Percentiles rank a stretch among this genome's conserved stretches.
Conservation (phyloP, 2,113 vertebrate genomes). For the Neomonachus schauinslandi region DNA sequence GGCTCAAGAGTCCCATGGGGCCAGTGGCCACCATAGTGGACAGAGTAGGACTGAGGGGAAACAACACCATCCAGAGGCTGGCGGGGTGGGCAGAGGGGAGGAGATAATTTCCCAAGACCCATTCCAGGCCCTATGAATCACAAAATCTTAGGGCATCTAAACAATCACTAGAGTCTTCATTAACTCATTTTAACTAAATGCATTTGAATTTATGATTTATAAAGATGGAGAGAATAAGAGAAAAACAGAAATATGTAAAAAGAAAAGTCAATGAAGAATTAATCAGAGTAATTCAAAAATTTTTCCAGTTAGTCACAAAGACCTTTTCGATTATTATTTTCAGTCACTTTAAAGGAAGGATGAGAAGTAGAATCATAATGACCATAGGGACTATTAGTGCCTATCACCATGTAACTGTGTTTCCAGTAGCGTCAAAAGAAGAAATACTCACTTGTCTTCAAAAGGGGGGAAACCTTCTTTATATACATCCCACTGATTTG, state of each 20-base stretch:
- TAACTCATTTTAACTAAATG: neutral
- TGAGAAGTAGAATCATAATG: neutral
- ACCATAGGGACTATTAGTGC: neutral
- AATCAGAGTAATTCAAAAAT: neutral
- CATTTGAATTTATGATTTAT: neutral
- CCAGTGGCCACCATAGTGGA: neutral
- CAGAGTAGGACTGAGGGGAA: neutral
- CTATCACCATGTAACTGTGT: neutral
- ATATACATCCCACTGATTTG: neutral
- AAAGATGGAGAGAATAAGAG: neutral
- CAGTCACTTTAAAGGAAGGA: neutral
- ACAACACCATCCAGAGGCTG: neutral
- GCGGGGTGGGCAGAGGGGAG: neutral
- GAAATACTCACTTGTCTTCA: neutral
- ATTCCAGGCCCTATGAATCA: neutral
- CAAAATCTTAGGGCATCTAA: neutral
- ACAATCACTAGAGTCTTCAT: neutral
- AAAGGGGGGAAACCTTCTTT: neutral
- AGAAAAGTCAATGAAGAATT: neutral
- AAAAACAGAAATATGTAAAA: neutral
- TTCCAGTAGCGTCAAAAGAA: neutral
- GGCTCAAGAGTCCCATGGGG: neutral
- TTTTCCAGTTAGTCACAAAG: neutral
- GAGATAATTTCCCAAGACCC: neutral
- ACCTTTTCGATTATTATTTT: neutral